Conservation (phyloP, 1,140 invertebrate species). For the Wiebesia pumilae region DNA sequence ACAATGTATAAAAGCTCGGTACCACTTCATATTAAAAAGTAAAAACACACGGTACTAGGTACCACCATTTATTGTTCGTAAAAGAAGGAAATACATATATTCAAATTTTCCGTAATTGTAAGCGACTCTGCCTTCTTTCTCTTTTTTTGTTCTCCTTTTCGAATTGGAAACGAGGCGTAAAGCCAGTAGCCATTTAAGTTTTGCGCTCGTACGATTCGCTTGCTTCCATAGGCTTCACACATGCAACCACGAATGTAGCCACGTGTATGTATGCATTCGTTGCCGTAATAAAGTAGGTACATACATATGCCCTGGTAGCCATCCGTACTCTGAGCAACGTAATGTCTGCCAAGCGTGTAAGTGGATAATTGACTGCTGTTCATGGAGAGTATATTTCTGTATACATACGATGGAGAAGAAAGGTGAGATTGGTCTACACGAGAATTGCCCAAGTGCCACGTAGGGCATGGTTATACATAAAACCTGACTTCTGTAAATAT, state of each 20-base stretch:
- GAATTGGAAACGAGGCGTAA: background rate
- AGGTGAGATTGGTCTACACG: background rate
- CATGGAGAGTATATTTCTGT: slow-evolving; percentile 23
- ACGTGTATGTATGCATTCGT: no score
- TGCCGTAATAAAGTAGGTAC: background rate
- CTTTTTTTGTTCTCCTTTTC: background rate
- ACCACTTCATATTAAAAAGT: background rate
- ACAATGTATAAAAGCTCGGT: background rate
- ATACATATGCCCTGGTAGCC: background rate
- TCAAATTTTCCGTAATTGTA: slow-evolving; percentile 20
- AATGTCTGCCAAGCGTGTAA: slow-evolving; percentile 45
- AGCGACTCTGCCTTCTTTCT: background rate
- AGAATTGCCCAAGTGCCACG: background rate
- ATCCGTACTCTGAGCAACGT: background rate
- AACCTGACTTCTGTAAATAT: background rate
- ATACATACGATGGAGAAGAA: background rate
- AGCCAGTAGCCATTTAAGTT: background rate
- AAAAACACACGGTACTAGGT: background rate
- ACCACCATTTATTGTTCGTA: background rate
- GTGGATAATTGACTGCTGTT: slow-evolving; percentile 54
- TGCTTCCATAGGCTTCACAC: background rate
- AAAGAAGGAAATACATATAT: background rate
- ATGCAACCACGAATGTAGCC: no score
- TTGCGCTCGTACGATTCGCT: background rate
- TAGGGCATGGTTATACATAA: background rate